Base-by-base conservation (phyloP, 2,797 vertebrate species). In the Hemitrygon akajei region DNA sequence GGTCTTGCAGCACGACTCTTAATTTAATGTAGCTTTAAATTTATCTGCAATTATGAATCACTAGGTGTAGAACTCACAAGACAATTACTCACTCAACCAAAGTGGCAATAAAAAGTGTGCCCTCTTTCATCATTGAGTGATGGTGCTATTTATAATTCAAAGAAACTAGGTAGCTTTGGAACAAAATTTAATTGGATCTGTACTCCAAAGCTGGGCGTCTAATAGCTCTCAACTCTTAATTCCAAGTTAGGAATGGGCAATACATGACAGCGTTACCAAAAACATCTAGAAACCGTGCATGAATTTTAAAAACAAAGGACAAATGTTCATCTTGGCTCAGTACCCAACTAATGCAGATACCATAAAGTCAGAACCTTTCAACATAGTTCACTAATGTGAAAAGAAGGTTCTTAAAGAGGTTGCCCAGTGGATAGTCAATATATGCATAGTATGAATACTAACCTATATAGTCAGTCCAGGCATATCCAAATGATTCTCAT, bases 11-110 rank as follows among this genome's bases (percentile, higher is more conserved):
- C 75, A 7, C 14, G 73, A 27, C 40, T 75, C 40, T 73, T 93
- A 93, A 76, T 93, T 92, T 93, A n/a, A 93, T 75, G 69, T 75
- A 93, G 71, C 25, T 93, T 69, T 76, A 93, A 76, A n/a, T 93
- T 66, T 93, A 93, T 93, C 71, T 76, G 40, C 86, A 89, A 89
- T 89, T 66, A 30, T 89, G n/a, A 89, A 89, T 89, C 60, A 69
- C 12, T 9, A 89, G 18, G 18, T 89, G 16, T 89, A 89, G 60
- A 66, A 69, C 60, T 7, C 86, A 10, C 30, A 89, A 22, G 60
- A 89, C n/a, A 37, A 89, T 89, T 89, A 75, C 40, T 76, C 27
- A 76, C 91, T 92, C 91, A 75, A 66, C 86, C 16, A 9, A 37
- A 34, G 86, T n/a, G 16, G 34, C n/a, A 69, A 18, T 63, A 89